Percentiles rank a stretch among this genome's conserved stretches.
Evolutionary conservation across 1,140 invertebrate species (phyloP).

Genomic region (Megalopta genalis): DNA sequence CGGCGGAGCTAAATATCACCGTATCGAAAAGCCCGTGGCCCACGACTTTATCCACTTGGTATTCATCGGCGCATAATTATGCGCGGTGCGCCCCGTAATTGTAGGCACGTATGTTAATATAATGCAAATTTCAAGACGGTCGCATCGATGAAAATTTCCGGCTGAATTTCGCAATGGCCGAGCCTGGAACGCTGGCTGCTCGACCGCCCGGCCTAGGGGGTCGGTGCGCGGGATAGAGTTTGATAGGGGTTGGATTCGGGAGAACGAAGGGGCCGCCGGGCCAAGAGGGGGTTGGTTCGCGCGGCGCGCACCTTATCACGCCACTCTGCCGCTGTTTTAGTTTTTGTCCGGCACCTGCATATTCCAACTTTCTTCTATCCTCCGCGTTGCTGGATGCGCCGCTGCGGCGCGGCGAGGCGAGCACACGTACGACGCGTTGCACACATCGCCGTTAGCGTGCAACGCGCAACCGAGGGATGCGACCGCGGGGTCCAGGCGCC

Average conservation of each 20-base stretch:
- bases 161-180: conserved; percentile 20
- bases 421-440: not conserved
- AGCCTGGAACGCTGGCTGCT: conserved; percentile 7
- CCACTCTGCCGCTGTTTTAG: conserved; percentile 46
- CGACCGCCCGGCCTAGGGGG: conserved; percentile 5
- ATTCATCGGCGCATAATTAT: not conserved
- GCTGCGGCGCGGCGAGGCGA: too few species aligned
- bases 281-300: not conserved
- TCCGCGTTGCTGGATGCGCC: not conserved
- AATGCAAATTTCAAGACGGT: conserved; percentile 11
- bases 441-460: not conserved
- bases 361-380: conserved; percentile 47
- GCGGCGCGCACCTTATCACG: conserved; percentile 49
- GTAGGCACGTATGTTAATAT: not conserved
- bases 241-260: conserved; percentile 43
- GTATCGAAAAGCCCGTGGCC: not conserved
- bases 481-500: too few species aligned
- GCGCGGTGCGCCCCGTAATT: not conserved
- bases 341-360: conserved; percentile 48
- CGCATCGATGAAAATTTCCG: conserved; percentile 21
- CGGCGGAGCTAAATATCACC: not conserved
- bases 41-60: not conserved
- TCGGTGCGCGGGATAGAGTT: conserved; percentile 31
- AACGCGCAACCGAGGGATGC: too few species aligned
- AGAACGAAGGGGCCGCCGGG: not conserved